Conservation (phyloP, 2,888 invertebrate species). For the Empis stercorea region DNA sequence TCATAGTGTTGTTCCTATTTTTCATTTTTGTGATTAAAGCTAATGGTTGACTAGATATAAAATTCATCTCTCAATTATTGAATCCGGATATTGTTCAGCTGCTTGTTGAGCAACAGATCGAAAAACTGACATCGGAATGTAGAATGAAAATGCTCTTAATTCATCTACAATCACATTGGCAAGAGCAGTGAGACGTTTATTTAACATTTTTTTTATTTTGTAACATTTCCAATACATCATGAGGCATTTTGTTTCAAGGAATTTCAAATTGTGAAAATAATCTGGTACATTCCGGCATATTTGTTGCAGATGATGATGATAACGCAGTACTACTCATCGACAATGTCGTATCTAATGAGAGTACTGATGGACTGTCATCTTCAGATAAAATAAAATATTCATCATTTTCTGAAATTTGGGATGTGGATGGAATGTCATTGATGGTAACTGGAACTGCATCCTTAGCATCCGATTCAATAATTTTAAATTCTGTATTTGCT, state of each 20-base stretch:
- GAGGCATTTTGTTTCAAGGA: neutral
- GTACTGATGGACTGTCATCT: neutral
- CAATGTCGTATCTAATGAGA: neutral
- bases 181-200: neutral
- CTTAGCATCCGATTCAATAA: too few species aligned
- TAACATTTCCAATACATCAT: neutral
- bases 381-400: neutral
- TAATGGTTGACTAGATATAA: too few species aligned
- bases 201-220: neutral
- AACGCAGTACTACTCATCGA: neutral
- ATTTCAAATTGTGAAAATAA: neutral
- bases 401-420: neutral
- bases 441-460: too few species aligned
- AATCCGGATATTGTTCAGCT: neutral
- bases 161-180: slow-evolving; percentile 1
- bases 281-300: neutral
- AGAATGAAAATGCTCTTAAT: neutral
- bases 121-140: neutral
- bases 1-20: too few species aligned
- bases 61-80: slow-evolving; percentile 1
- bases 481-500: neutral
- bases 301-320: neutral
- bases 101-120: neutral
- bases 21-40: too few species aligned
- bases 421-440: too few species aligned